Conservation (phyloP, 2,888 invertebrate species). For the Tetragnatha montana region DNA sequence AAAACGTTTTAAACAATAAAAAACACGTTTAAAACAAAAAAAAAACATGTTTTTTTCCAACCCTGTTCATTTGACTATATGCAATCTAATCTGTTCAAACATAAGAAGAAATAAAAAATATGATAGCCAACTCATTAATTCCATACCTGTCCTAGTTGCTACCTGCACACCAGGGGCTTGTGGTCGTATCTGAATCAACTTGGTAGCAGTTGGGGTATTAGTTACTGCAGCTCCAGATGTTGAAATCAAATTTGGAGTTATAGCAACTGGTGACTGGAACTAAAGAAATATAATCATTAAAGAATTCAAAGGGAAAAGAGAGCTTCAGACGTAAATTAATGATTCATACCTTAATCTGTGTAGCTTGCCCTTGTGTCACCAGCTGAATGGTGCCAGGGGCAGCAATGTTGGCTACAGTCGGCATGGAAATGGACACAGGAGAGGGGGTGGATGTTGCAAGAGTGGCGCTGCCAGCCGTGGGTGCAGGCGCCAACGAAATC, state of each 20-base stretch:
- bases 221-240: slow-evolving; percentile 72
- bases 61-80: too few species aligned
- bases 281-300: neutral
- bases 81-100: neutral
- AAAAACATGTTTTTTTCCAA: too few species aligned
- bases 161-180: slow-evolving; percentile 54
- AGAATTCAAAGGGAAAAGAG: neutral
- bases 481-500: slow-evolving; percentile 63
- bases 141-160: slow-evolving; percentile 29
- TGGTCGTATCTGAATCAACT: slow-evolving; percentile 73
- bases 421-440: slow-evolving; percentile 67
- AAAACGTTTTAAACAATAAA: too few species aligned
- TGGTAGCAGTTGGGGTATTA: slow-evolving; percentile 72
- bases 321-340: neutral
- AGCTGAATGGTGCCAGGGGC: slow-evolving; percentile 70
- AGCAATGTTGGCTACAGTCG: slow-evolving; percentile 70
- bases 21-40: too few species aligned
- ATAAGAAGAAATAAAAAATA: neutral
- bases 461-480: slow-evolving; percentile 73
- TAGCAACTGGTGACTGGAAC: slow-evolving; percentile 63
- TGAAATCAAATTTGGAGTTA: slow-evolving; percentile 66
- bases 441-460: slow-evolving; percentile 69
- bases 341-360: slow-evolving; percentile 62
- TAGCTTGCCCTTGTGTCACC: slow-evolving; percentile 59
- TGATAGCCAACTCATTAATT: neutral